Evolutionary conservation across 2,888 invertebrate species (phyloP).

Genomic region (Rapana venosa): DNA sequence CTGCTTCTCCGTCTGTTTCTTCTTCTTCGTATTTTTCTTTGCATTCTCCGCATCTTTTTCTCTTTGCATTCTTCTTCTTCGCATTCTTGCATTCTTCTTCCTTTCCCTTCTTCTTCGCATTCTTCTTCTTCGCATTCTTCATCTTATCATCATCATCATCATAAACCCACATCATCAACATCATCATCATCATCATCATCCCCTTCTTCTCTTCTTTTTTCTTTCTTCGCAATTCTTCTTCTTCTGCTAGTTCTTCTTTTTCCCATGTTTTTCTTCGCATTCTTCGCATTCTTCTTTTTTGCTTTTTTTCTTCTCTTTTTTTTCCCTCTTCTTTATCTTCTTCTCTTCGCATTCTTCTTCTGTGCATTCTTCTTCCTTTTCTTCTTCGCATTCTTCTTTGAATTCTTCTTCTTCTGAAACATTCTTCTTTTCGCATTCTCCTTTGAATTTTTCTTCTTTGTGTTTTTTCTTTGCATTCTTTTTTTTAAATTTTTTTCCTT

Average conservation of each 20-base stretch:
- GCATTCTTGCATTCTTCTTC: too few species aligned
- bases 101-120: background rate
- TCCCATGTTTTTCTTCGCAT: background rate
- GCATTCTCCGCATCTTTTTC: too few species aligned
- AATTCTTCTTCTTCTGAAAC: background rate
- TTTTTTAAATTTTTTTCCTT: too few species aligned
- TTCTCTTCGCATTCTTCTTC: background rate
- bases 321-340: background rate
- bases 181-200: too few species aligned
- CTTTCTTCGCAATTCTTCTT: background rate
- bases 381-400: too few species aligned
- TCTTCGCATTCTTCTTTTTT: background rate
- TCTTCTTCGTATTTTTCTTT: too few species aligned
- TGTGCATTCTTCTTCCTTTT: background rate
- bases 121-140: background rate
- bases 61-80: too few species aligned
- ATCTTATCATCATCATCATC: too few species aligned
- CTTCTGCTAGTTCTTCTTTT: background rate
- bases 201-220: too few species aligned
- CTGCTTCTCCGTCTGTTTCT: too few species aligned
- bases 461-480: background rate
- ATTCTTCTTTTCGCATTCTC: background rate
- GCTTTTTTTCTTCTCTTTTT: background rate
- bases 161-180: too few species aligned
- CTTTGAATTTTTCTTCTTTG: background rate